phyloP scores from a whole-genome alignment of 2,888 invertebrate genomes.

The Amblyteles armatorius region DNA sequence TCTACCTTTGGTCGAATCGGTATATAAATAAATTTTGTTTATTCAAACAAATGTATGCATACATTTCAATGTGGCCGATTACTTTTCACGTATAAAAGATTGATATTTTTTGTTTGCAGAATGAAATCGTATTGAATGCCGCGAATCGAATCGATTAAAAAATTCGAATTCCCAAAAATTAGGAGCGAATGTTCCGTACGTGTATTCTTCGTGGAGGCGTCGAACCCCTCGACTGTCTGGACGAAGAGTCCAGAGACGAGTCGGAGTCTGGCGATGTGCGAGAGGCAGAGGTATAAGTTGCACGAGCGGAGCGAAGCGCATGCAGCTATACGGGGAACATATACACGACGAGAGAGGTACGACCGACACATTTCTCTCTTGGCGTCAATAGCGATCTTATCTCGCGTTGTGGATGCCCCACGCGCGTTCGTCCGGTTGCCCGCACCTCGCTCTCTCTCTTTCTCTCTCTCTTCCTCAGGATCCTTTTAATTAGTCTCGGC shows the following conservation, averaged over 20 bases:
- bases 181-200: not conserved
- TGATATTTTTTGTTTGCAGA: not conserved
- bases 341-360: conserved; percentile 22
- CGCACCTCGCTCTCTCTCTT: conserved; percentile 51
- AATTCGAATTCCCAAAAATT: not conserved
- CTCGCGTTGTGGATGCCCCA: conserved; percentile 65
- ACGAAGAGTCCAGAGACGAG: conserved; percentile 34
- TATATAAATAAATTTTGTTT: not conserved
- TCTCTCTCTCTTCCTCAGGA: conserved; percentile 69
- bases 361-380: conserved; percentile 64
- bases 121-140: not conserved
- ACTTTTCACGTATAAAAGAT: not conserved
- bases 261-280: conserved; percentile 46
- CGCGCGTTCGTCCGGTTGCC: conserved; percentile 72
- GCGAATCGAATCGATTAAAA: not conserved
- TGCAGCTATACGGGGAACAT: conserved; percentile 3
- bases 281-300: not conserved
- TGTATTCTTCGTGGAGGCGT: conserved; percentile 57
- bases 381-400: conserved; percentile 79
- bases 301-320: not conserved
- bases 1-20: not conserved
- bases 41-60: not conserved
- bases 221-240: conserved; percentile 73
- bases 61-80: not conserved
- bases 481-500: conserved; percentile 82